Evolutionary conservation across 2,888 invertebrate species (phyloP).

Genomic region (Zele albiditarsus): DNA sequence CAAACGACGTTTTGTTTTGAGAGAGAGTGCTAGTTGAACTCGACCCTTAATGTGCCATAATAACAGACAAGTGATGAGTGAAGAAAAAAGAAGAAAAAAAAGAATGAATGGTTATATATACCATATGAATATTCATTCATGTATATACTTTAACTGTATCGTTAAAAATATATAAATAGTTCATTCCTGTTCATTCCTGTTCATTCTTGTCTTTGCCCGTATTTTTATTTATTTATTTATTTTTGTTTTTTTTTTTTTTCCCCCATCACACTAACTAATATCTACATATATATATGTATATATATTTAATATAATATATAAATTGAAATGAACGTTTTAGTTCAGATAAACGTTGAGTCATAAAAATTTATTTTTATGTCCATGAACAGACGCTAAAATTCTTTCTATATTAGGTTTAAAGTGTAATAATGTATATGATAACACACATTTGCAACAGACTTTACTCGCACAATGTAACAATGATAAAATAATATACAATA

Average conservation of each 20-base stretch:
- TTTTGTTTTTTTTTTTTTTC: too few relatives aligned
- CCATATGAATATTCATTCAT: background rate
- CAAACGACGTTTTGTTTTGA: background rate
- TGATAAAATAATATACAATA: background rate
- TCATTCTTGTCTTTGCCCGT: background rate
- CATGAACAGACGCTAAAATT: background rate
- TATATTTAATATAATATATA: too few relatives aligned
- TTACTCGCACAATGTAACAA: background rate
- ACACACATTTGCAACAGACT: background rate
- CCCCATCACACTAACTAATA: too few relatives aligned
- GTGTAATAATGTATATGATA: conserved; percentile 27
- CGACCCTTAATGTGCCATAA: background rate
- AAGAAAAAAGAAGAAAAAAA: background rate
- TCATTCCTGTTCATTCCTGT: background rate
- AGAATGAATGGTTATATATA: background rate
- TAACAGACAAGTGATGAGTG: conserved; percentile 4
- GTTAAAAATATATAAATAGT: background rate
- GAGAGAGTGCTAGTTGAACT: background rate
- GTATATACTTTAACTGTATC: background rate
- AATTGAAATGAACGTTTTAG: background rate
- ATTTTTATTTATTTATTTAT: too few relatives aligned
- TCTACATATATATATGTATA: too few relatives aligned
- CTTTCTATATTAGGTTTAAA: background rate
- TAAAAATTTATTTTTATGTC: background rate
- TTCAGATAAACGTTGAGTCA: background rate